Evolutionary conservation across 2,797 vertebrate species (phyloP).

Genomic region (Gallinago stenura): DNA sequence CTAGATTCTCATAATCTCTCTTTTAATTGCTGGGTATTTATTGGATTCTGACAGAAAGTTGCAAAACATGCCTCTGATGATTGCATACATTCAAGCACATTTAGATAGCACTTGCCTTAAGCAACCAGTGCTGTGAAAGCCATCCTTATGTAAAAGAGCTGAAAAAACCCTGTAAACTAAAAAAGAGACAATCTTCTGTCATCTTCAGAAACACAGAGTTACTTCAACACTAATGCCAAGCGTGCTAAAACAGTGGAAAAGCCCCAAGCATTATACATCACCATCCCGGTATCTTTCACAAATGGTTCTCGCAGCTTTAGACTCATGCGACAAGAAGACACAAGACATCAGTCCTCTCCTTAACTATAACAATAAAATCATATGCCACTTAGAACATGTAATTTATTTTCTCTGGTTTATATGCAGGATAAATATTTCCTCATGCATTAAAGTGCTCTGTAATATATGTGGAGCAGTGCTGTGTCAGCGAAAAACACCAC

Average conservation of each 20-base stretch:
- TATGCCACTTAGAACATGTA: not conserved
- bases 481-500: not conserved
- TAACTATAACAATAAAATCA: not conserved
- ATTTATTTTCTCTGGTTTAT: not conserved
- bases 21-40: slow-evolving; percentile 56
- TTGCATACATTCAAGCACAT: slow-evolving; percentile 63
- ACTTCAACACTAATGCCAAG: slow-evolving; percentile 47
- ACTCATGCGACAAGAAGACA: not conserved
- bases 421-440: not conserved
- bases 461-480: not conserved
- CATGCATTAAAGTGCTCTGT: not conserved
- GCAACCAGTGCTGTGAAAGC: slow-evolving; percentile 55
- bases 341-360: not conserved
- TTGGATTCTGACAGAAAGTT: slow-evolving; percentile 70
- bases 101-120: slow-evolving; percentile 51
- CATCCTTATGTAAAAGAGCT: slow-evolving; percentile 52
- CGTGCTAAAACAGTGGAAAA: slow-evolving; percentile 59
- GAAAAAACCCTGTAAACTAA: slow-evolving; percentile 42
- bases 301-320: not conserved
- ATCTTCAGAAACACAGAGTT: slow-evolving; percentile 54
- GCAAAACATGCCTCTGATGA: slow-evolving; percentile 67
- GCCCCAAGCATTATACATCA: slow-evolving; percentile 9
- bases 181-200: slow-evolving; percentile 56
- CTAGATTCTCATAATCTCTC: slow-evolving; percentile 4
- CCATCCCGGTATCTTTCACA: not conserved